A percentile compares a stretch with the other conserved stretches of the same genome.
Conservation (phyloP, 2,888 invertebrate genomes). For the Drosophila lacicola region DNA sequence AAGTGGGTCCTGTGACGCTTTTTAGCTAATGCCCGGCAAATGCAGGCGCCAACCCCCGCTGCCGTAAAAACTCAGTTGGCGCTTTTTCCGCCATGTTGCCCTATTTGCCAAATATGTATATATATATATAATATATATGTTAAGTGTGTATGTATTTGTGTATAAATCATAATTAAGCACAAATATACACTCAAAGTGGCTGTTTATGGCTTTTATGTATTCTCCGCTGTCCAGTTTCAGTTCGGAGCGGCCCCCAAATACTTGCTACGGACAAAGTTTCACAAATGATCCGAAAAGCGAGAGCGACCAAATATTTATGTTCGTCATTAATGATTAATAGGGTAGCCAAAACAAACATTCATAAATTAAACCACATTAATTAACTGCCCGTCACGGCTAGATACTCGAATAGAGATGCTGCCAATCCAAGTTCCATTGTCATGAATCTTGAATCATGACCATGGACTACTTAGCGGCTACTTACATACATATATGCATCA, state of each 20-base stretch:
- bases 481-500: background rate
- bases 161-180: constrained; percentile 74
- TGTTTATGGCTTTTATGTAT: constrained; percentile 29
- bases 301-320: constrained; percentile 67
- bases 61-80: constrained; percentile 30
- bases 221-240: constrained; percentile 50
- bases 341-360: constrained; percentile 59
- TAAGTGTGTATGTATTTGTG: constrained; percentile 45
- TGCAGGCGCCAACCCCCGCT: constrained; percentile 44
- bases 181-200: constrained; percentile 48
- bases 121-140: constrained; percentile 7
- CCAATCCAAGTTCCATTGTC: constrained; percentile 41
- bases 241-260: constrained; percentile 17
- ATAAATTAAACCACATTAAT: constrained; percentile 72
- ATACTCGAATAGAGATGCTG: constrained; percentile 32
- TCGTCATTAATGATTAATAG: constrained; percentile 71
- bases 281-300: constrained; percentile 56
- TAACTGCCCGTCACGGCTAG: constrained; percentile 53
- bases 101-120: constrained; percentile 12
- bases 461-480: constrained; percentile 21
- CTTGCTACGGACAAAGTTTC: constrained; percentile 47
- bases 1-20: constrained; percentile 33
- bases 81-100: constrained; percentile 23
- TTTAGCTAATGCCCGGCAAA: constrained; percentile 49
- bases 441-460: constrained; percentile 42